phyloP scores from a whole-genome alignment of 2,888 invertebrate species.

The Phasia obesa region DNA sequence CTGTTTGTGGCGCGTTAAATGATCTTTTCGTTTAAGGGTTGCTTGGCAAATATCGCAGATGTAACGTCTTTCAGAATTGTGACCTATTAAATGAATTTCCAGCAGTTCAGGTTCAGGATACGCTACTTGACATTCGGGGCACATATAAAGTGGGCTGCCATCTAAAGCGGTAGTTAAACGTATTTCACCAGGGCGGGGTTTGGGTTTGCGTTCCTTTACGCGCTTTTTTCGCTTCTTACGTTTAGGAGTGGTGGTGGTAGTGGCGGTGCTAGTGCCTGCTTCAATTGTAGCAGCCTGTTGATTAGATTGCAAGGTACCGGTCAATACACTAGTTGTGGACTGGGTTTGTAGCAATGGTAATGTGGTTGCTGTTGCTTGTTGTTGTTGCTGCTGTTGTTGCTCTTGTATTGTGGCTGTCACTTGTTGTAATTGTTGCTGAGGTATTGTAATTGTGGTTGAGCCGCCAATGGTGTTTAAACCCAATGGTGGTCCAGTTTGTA shows the following conservation, averaged over 20 bases:
- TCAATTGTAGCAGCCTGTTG: conserved; percentile 51
- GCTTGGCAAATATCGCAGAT: conserved; percentile 95
- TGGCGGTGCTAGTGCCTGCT: conserved; percentile 72
- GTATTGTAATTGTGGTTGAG: conserved; percentile 80
- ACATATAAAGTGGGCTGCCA: conserved; percentile 92
- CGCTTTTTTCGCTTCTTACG: conserved; percentile 92
- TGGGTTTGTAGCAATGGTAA: conserved; percentile 85
- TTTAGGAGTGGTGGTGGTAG: conserved; percentile 83
- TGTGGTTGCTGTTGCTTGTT: conserved; percentile 68
- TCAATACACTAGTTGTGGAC: conserved; percentile 37
- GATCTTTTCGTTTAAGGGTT: conserved; percentile 93
- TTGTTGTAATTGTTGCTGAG: conserved; percentile 80
- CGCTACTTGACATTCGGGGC: conserved; percentile 94
- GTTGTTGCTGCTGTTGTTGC: conserved; percentile 72
- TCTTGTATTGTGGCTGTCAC: conserved; percentile 74
- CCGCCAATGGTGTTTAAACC: conserved; percentile 78
- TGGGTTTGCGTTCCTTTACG: conserved; percentile 88
- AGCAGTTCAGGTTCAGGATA: conserved; percentile 92
- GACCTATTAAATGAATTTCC: conserved; percentile 92
- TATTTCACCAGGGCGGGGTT: conserved; percentile 92
- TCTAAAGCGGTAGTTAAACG: conserved; percentile 90
- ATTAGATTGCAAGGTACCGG: conserved; percentile 83
- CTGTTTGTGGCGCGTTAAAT: conserved; percentile 93
- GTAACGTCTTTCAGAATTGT: conserved; percentile 91
- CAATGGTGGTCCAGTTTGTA: conserved; percentile 81